A percentile compares a stretch with the other conserved stretches of the same genome.
Conservation (phyloP, 2,888 invertebrate genomes). For the Coenonympha glycerion region DNA sequence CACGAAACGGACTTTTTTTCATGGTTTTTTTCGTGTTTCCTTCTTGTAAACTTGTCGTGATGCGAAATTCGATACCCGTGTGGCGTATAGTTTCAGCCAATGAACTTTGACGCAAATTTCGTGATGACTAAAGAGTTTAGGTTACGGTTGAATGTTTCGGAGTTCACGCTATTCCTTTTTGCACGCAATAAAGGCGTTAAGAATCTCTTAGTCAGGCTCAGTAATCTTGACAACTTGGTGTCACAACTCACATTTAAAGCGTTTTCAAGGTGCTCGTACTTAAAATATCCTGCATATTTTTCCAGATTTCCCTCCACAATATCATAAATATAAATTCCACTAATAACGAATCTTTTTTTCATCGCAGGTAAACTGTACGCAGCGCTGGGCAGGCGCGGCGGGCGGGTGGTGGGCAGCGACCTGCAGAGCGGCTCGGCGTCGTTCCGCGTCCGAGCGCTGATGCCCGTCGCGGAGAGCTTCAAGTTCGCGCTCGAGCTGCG, state of each 20-base stretch:
- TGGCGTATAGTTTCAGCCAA: slow-evolving; percentile 20
- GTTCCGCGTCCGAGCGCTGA: slow-evolving; percentile 90
- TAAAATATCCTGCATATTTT: too few relatives aligned
- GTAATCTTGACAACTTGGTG: too few relatives aligned
- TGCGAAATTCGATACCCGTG: slow-evolving; percentile 28
- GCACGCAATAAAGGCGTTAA: too few relatives aligned
- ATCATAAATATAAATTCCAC: background rate
- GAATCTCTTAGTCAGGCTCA: too few relatives aligned
- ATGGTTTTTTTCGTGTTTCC: slow-evolving; percentile 43
- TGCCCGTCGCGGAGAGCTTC: slow-evolving; percentile 98
- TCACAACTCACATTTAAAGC: too few relatives aligned
- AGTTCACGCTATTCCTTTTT: too few relatives aligned
- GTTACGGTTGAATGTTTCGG: background rate
- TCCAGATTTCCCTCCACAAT: too few relatives aligned
- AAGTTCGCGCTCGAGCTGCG: slow-evolving; percentile 95
- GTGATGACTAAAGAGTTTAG: background rate
- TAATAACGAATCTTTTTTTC: background rate
- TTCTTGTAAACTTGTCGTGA: slow-evolving; percentile 31
- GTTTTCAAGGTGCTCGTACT: too few relatives aligned
- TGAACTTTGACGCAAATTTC: slow-evolving; percentile 9
- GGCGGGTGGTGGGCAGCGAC: slow-evolving; percentile 91
- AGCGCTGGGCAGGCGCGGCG: slow-evolving; percentile 90
- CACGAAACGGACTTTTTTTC: slow-evolving; percentile 63
- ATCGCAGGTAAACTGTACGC: slow-evolving; percentile 89
- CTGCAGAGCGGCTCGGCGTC: slow-evolving; percentile 92